Percentiles rank a stretch among this genome's conserved stretches.
Evolutionary conservation across 2,113 vertebrate species (phyloP).

Genomic region (Plecturocebus donacophilus): DNA sequence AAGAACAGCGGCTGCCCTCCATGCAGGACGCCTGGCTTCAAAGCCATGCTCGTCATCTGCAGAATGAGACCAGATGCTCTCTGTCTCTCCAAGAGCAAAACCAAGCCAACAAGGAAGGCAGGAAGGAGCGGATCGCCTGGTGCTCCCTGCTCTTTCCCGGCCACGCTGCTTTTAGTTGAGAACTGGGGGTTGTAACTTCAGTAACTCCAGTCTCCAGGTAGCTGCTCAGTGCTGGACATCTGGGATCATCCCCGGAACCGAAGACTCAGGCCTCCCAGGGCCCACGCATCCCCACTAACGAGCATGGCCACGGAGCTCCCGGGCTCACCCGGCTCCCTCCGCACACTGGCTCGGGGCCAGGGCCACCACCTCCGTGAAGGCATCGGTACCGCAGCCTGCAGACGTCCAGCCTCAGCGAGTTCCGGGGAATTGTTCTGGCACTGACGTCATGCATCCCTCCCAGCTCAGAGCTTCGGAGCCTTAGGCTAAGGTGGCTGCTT

Average conservation of each 20-base stretch:
- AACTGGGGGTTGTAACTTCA: neutral
- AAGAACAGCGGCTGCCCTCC: neutral
- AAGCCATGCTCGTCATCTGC: too few relatives aligned
- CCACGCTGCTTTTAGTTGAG: neutral
- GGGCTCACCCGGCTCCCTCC: too few relatives aligned
- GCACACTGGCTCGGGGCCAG: too few relatives aligned
- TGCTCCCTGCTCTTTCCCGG: too few relatives aligned
- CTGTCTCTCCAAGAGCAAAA: neutral
- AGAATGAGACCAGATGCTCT: rapidly evolving
- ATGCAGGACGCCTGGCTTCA: neutral
- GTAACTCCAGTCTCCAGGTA: rapidly evolving
- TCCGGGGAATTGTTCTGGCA: rapidly evolving
- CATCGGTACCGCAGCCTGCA: rapidly evolving
- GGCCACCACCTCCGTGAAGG: neutral
- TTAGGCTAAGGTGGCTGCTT: neutral
- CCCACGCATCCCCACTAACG: neutral
- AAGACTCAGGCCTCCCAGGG: neutral
- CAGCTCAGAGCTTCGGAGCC: neutral
- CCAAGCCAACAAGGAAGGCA: neutral
- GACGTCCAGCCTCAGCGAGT: rapidly evolving
- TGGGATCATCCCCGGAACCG: neutral
- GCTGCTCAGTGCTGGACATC: neutral
- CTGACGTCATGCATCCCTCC: neutral
- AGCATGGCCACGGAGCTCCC: too few relatives aligned
- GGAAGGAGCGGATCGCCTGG: too few relatives aligned